Base-by-base conservation (phyloP, 2,797 vertebrate species). In the Neosalanx taihuensis region DNA sequence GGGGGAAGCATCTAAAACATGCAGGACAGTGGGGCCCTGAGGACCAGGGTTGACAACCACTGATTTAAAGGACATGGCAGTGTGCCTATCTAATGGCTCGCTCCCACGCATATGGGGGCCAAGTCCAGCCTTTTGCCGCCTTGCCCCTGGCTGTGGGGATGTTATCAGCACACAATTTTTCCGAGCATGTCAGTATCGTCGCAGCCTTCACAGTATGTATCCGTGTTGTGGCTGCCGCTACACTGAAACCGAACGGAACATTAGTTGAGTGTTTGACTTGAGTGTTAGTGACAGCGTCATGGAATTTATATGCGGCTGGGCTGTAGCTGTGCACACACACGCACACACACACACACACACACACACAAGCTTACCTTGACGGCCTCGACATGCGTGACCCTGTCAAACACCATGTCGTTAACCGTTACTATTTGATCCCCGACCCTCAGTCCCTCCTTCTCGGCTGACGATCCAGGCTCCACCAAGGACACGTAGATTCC, bases 401-500 rank as follows among this genome's bases (percentile, higher is more conserved):
- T 86, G 79, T 95, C 93, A 79, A 98, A 90, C 56, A 92, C 81
- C 80, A 92, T 85, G 81, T 95, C 94, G 76, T 98, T 98, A 73
- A 96, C 96, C 1, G 92, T 88, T 64, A 98, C 85, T 84, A 98
- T 96, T 91, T 95, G 96, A 87, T 98, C 97, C 3, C 97, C 97
- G 65, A 98, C 91, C n/a, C 92, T 87, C 70, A 98, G 89, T 61
- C 96, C 97, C 76, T 98, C 95, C 70, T 93, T 93, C 86, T 98
- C 94, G 0, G 96, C 96, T 74, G 95, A 90, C 0, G 97, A 97
- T 53, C 94, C 94, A 0, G 96, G 96, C 73, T 97, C 96, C 88
- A 98, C 96, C 1, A 97, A 90, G 6, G 96, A 98, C 79, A 98
- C 95, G 73, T 96, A 96, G 89, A 98, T 97, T 0, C 96, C 96